A percentile compares a stretch with the other conserved stretches of the same genome.
Evolutionary conservation across 2,888 invertebrate species (phyloP).

Genomic region (Ametastegia equiseti): DNA sequence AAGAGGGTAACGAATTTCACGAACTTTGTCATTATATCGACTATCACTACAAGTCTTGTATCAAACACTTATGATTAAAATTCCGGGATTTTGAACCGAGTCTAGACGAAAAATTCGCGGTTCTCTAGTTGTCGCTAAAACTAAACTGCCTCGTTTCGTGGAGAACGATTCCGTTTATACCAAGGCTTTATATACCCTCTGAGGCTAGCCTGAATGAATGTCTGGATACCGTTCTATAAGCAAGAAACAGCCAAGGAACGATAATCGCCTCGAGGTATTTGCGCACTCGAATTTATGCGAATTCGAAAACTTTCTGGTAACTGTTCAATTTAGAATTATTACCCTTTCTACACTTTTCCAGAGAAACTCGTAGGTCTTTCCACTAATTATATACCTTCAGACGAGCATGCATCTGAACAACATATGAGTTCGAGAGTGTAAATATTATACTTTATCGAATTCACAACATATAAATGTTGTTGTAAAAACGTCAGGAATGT

Average conservation of each 20-base stretch:
- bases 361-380: neutral
- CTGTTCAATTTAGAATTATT: neutral
- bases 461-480: neutral
- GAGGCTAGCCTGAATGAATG: too few relatives aligned
- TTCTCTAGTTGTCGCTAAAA: neutral
- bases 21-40: conserved; percentile 5
- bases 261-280: conserved; percentile 9
- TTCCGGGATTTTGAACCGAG: neutral
- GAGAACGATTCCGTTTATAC: neutral
- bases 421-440: neutral
- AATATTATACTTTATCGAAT: neutral
- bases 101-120: neutral
- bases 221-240: neutral
- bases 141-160: conserved; percentile 15
- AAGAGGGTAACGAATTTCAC: conserved; percentile 3
- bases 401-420: too few relatives aligned
- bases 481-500: too few relatives aligned
- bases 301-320: conserved; percentile 19
- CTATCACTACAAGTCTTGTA: too few relatives aligned
- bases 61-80: neutral
- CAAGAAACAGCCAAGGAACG: neutral
- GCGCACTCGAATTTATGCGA: neutral
- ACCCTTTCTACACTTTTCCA: neutral
- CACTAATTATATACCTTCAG: neutral
- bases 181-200: neutral